A percentile compares a stretch with the other conserved stretches of the same genome.
Evolutionary conservation across 1,140 invertebrate genomes (phyloP).

Genomic region (Procambarus clarkii): DNA sequence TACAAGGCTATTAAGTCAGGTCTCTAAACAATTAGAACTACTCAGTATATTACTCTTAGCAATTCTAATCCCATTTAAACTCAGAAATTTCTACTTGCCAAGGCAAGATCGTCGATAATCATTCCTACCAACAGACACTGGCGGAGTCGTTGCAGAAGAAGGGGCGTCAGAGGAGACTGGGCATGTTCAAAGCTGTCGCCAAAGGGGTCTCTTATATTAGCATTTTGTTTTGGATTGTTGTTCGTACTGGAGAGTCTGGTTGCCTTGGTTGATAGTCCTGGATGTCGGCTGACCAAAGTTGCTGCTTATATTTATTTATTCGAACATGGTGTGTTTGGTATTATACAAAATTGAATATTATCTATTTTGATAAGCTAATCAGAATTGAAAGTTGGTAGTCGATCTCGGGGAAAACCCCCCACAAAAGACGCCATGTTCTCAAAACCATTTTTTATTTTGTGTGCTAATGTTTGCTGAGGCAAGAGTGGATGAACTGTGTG

Average conservation of each 20-base stretch:
- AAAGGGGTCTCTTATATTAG: slow-evolving; percentile 39
- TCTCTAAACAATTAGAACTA: too few relatives aligned
- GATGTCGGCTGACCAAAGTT: neutral
- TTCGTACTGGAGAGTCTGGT: neutral
- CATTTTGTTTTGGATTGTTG: neutral
- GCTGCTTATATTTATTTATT: too few relatives aligned
- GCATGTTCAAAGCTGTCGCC: slow-evolving; percentile 57
- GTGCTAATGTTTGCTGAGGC: neutral
- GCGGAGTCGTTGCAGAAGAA: slow-evolving; percentile 55
- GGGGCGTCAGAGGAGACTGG: slow-evolving; percentile 50
- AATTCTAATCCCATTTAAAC: neutral
- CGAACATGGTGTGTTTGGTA: too few relatives aligned
- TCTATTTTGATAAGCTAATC: too few relatives aligned
- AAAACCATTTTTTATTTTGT: neutral
- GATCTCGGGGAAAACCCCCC: too few relatives aligned
- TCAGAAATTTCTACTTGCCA: neutral
- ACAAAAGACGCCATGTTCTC: too few relatives aligned
- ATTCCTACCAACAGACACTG: slow-evolving; percentile 49
- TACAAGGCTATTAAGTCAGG: too few relatives aligned
- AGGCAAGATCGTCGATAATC: slow-evolving; percentile 5
- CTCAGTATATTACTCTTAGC: neutral
- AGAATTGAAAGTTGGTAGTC: too few relatives aligned
- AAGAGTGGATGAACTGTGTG: neutral
- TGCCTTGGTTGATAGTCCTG: neutral
- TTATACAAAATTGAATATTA: too few relatives aligned